phyloP scores from a whole-genome alignment of 2,797 vertebrate species.

The Cuculus canorus region DNA sequence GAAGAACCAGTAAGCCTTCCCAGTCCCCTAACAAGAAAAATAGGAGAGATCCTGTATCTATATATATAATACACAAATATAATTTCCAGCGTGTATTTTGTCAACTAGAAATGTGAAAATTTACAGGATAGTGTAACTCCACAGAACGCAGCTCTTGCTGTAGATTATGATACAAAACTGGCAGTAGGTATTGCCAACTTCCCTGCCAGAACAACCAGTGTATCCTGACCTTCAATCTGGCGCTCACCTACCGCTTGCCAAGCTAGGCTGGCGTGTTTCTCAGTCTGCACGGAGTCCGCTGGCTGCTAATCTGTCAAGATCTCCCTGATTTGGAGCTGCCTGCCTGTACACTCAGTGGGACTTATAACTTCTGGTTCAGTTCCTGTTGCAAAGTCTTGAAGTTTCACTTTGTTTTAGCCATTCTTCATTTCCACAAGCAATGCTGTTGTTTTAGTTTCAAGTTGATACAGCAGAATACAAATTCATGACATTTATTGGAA shows the following conservation, averaged over 20 bases:
- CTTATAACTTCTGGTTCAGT: neutral
- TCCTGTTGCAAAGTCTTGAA: neutral
- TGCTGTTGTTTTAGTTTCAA: neutral
- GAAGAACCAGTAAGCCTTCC: neutral
- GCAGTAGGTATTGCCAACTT: neutral
- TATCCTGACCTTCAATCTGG: neutral
- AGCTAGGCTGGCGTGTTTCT: neutral
- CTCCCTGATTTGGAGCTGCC: neutral
- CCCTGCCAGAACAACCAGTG: neutral
- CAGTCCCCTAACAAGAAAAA: neutral
- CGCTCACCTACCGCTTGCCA: neutral
- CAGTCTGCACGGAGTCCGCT: neutral
- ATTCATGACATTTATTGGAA: neutral
- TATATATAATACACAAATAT: neutral
- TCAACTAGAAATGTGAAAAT: neutral
- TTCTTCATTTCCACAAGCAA: neutral
- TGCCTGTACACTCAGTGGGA: neutral
- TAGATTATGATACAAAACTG: neutral
- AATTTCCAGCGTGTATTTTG: fast-evolving
- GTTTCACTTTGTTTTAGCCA: neutral
- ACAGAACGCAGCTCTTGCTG: neutral
- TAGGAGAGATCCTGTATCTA: neutral
- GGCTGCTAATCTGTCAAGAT: neutral
- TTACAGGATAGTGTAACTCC: neutral
- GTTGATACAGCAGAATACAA: neutral